Conservation (phyloP, 2,797 vertebrate genomes). For the Odontamblyopus rebecca region DNA sequence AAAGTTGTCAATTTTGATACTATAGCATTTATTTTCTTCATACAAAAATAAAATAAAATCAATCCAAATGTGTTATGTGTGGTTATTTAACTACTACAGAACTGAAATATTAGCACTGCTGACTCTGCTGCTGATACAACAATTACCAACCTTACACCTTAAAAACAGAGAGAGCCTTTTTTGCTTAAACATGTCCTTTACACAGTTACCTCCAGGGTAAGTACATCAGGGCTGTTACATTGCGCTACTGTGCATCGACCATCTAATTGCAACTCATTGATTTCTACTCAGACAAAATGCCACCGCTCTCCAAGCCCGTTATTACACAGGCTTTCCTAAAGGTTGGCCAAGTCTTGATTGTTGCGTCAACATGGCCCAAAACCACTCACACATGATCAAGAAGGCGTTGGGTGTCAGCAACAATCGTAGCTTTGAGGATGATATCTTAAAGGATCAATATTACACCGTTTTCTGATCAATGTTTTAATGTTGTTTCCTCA, state of each 20-base stretch:
- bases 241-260: conserved; percentile 31
- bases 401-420: neutral
- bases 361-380: conserved; percentile 21
- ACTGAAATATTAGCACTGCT: neutral
- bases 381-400: conserved; percentile 5
- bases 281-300: conserved; percentile 58
- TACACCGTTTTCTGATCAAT: too few relatives aligned
- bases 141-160: neutral
- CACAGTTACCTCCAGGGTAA: conserved; percentile 25
- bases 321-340: conserved; percentile 36
- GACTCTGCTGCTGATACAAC: neutral
- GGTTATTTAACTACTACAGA: neutral
- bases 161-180: neutral
- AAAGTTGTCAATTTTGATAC: too few relatives aligned
- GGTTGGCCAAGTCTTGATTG: conserved; percentile 36
- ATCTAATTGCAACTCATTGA: conserved; percentile 57
- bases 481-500: too few relatives aligned
- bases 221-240: conserved; percentile 35
- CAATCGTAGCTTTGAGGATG: neutral
- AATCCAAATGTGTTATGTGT: too few relatives aligned
- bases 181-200: conserved; percentile 1
- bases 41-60: too few relatives aligned
- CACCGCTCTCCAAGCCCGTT: conserved; percentile 36
- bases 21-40: too few relatives aligned
- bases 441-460: neutral